These are phyloP conservation scores for Liasis olivaceus DNA, from an alignment of 2,797 vertebrate species.

Conservation along the genomic window DNA sequence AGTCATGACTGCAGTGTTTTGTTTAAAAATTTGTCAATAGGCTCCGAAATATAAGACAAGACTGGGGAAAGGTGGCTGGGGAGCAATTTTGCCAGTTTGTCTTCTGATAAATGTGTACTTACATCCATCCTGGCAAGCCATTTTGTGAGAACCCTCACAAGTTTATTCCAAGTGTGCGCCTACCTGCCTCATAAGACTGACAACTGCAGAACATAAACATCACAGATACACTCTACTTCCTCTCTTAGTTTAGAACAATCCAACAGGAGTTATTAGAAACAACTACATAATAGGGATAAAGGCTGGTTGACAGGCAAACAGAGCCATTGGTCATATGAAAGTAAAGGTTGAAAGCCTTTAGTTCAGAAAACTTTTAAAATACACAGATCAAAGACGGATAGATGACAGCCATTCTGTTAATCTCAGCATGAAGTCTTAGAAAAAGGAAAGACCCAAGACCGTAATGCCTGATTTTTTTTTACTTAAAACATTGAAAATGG, in stretches of 20 bases:
- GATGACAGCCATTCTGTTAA: conserved; percentile 67
- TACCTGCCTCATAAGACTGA: not conserved
- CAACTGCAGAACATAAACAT: conserved; percentile 20
- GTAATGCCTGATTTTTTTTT: not conserved
- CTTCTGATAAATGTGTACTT: not conserved
- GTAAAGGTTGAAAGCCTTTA: conserved; percentile 21
- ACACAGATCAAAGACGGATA: conserved; percentile 71
- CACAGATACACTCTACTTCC: conserved; percentile 3
- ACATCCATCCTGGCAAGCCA: not conserved
- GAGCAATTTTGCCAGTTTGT: not conserved
- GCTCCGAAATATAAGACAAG: not conserved
- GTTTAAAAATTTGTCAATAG: not conserved
- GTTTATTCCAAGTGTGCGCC: not conserved
- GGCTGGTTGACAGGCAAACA: conserved; percentile 11
- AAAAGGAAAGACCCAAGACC: conserved; percentile 36
- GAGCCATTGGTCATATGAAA: not conserved
- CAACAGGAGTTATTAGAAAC: conserved; percentile 20
- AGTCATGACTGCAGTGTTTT: not conserved
- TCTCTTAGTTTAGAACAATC: conserved; percentile 40
- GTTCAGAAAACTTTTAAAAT: conserved; percentile 63
- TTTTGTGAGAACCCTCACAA: not conserved
- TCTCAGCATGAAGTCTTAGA: conserved; percentile 58
- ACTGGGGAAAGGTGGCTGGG: not conserved
- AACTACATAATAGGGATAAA: conserved; percentile 38
- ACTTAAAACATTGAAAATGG: not conserved